phyloP scores from a whole-genome alignment of 2,797 vertebrate species.

The Lepidocolaptes lacrymiger region DNA sequence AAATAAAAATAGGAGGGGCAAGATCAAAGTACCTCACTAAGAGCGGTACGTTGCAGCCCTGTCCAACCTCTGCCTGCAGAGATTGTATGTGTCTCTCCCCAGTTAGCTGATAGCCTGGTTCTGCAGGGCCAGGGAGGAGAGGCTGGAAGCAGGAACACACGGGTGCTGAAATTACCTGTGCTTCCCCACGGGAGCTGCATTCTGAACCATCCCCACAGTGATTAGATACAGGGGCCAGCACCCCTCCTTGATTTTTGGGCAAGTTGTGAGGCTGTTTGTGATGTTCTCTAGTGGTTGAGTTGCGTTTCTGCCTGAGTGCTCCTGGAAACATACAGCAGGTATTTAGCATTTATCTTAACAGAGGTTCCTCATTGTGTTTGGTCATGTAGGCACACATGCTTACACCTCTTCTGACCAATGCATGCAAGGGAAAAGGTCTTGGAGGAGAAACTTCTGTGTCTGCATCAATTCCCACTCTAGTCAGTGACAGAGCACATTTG shows the following conservation, averaged over 20 bases:
- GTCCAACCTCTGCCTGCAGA: slow-evolving; percentile 26
- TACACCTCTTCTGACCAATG: not conserved
- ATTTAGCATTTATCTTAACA: not conserved
- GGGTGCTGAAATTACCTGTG: not conserved
- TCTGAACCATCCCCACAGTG: not conserved
- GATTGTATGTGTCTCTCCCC: not conserved
- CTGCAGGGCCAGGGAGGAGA: not conserved
- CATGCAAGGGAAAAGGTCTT: not conserved
- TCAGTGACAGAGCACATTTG: not conserved
- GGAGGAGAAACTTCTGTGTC: not conserved
- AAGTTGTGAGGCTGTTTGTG: not conserved
- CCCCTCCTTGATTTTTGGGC: not conserved
- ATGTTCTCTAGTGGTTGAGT: rapidly evolving
- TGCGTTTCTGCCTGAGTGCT: not conserved
- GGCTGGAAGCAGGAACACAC: not conserved
- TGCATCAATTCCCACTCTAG: not conserved
- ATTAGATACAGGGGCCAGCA: not conserved
- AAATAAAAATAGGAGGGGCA: slow-evolving; percentile 54
- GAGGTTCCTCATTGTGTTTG: not conserved
- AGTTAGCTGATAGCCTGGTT: slow-evolving; percentile 21
- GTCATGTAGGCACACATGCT: not conserved
- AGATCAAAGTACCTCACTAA: slow-evolving; percentile 58
- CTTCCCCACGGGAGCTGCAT: not conserved
- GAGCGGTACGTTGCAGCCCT: not conserved
- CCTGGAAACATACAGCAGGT: not conserved